Conservation (phyloP, 2,888 invertebrate genomes). For the Diogma glabrata region DNA sequence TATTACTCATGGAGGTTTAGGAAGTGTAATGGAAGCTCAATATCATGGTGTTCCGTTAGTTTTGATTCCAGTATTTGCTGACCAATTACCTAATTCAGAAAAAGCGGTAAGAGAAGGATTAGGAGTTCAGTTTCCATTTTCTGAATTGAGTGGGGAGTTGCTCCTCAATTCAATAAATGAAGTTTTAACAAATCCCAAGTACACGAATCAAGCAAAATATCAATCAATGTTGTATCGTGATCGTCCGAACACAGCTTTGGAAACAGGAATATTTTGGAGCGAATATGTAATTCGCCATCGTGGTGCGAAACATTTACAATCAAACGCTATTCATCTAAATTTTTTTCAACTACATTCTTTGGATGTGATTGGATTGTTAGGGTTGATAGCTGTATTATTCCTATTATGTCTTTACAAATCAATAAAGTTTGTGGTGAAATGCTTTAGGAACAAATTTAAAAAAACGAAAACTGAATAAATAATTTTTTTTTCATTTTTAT, state of each 20-base stretch:
- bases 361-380: constrained; percentile 27
- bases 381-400: no score
- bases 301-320: constrained; percentile 1
- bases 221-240: constrained; percentile 2
- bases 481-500: no score
- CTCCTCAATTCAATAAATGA: constrained; percentile 24
- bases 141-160: constrained; percentile 27
- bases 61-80: constrained; percentile 41
- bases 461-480: no score
- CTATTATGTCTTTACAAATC: no score
- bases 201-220: constrained; percentile 24
- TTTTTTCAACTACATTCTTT: constrained; percentile 31
- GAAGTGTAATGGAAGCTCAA: constrained; percentile 40
- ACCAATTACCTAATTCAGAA: constrained; percentile 40
- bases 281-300: constrained; percentile 6
- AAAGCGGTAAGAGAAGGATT: constrained; percentile 35
- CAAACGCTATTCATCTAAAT: neutral
- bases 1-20: constrained; percentile 39
- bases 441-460: no score
- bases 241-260: neutral
- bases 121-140: constrained; percentile 31
- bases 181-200: constrained; percentile 16
- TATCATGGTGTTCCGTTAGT: constrained; percentile 39
- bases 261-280: neutral
- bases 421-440: no score